Evolutionary conservation across 1,140 invertebrate species (phyloP), one percentile per base, ranked within the genome.

Genomic region (Zaprionus lachaisei): DNA sequence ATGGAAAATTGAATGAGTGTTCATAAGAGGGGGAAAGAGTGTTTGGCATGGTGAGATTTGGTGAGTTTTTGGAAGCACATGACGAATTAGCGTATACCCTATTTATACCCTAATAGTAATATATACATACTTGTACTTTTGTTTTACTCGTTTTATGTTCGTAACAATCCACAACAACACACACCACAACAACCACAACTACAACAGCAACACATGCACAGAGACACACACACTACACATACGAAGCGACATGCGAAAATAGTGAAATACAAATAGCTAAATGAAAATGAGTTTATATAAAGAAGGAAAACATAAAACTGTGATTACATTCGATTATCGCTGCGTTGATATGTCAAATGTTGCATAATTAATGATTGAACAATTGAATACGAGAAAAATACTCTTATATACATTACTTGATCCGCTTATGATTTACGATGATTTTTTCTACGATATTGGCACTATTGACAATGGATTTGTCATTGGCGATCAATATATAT

Each of bases 221-320:
- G 22, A 79, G 37, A 82, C 12, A 61, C 26, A 78, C 31, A 73
- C 69, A 79, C 44, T 62, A 70, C 34, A 66, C 51, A 72, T 14
- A 68, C 4, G 62, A 58, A 72, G 38, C 22, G 47, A 37, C 44
- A 70, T 76, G 65, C 64, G 56, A 80, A 90, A 91, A 91, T 90
- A 90, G 86, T 89, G 20, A 89, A 90, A 89, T 85, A 34, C 31
- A 89, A 91, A 85, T 91, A 91, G 89, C 79, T 91, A 91, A 91
- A 89, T 85, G 81, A 85, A 89, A 91, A 80, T 84, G 81, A 81
- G 80, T 91, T 89, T 89, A 91, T 89, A 91, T 84, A 84, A 85
- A 91, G 77, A 91, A 90, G 84, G 90, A 80, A 89, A 91, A 91
- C 82, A 91, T 91, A 91, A 89, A 91, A 89, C 90, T 91, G 90